Evolutionary conservation across 2,113 vertebrate genomes (phyloP).

Genomic region (Melanerpes aurifrons): DNA sequence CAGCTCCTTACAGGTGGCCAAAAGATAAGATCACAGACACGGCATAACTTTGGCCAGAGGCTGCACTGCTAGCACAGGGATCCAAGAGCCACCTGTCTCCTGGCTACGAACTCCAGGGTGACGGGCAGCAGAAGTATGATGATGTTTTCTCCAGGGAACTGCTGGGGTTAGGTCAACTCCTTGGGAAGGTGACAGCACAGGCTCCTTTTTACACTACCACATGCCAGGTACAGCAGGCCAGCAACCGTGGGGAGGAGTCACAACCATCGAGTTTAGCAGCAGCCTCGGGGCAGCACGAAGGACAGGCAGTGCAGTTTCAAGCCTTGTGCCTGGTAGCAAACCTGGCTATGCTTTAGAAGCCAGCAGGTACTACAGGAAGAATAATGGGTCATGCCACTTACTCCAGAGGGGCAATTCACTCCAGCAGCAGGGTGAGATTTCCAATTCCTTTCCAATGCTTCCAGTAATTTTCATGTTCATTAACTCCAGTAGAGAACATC

Average conservation of each 20-base stretch:
- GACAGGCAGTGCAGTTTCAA: background rate
- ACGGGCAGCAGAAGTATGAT: fast-evolving
- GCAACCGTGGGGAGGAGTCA: fast-evolving
- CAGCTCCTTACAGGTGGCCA: background rate
- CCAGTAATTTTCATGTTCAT: background rate
- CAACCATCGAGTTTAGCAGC: background rate
- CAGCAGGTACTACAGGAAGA: background rate
- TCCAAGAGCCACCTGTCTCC: background rate
- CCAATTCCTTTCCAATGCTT: background rate
- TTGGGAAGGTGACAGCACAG: background rate
- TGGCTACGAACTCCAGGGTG: background rate
- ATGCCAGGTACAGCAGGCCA: fast-evolving
- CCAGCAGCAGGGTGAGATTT: background rate
- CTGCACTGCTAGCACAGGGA: fast-evolving
- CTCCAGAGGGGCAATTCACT: background rate
- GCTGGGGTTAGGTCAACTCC: background rate
- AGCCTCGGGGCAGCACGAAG: background rate
- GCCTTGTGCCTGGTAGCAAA: background rate
- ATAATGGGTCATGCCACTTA: background rate
- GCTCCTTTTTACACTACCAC: background rate
- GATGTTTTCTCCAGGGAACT: background rate
- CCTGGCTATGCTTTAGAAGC: background rate
- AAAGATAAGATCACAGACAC: background rate
- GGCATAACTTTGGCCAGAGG: background rate
- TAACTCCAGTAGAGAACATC: background rate